Conservation (phyloP, 2,888 invertebrate genomes). For the Lithosia quadra region DNA sequence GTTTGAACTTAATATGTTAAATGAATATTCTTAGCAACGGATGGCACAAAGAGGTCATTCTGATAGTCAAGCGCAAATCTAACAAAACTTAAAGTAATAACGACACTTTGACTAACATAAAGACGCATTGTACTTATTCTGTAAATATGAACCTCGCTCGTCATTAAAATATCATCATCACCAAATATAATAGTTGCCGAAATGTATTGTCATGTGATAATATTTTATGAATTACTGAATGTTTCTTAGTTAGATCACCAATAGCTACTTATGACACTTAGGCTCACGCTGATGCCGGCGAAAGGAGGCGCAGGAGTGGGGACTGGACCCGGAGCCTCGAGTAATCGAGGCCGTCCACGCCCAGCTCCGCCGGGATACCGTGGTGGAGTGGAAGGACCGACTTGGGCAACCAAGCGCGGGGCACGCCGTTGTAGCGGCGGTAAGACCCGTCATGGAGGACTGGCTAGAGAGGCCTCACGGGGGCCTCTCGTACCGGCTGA, state of each 20-base stretch:
- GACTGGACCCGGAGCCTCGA: too few relatives aligned
- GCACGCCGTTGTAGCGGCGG: too few relatives aligned
- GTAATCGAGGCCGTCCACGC: too few relatives aligned
- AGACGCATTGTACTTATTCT: not conserved
- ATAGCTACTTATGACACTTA: not conserved
- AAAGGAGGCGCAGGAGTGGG: too few relatives aligned
- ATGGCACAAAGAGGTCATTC: not conserved
- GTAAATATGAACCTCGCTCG: not conserved
- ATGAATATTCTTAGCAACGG: too few relatives aligned
- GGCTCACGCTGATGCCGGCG: not conserved
- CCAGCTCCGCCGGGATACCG: too few relatives aligned
- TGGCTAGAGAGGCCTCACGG: too few relatives aligned
- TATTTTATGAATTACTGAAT: not conserved
- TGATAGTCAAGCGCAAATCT: not conserved
- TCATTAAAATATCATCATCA: slow-evolving; percentile 1
- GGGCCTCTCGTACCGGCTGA: too few relatives aligned
- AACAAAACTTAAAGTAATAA: not conserved
- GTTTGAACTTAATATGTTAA: too few relatives aligned
- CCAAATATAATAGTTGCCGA: not conserved
- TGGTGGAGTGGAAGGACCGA: too few relatives aligned
- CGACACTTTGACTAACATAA: not conserved
- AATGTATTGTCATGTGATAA: not conserved
- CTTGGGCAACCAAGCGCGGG: too few relatives aligned
- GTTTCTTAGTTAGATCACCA: not conserved
- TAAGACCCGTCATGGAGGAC: too few relatives aligned